Evolutionary conservation across 1,140 invertebrate genomes (phyloP), one percentile per base, ranked within the genome.

Genomic region (Phenacoccus solenopsis): DNA sequence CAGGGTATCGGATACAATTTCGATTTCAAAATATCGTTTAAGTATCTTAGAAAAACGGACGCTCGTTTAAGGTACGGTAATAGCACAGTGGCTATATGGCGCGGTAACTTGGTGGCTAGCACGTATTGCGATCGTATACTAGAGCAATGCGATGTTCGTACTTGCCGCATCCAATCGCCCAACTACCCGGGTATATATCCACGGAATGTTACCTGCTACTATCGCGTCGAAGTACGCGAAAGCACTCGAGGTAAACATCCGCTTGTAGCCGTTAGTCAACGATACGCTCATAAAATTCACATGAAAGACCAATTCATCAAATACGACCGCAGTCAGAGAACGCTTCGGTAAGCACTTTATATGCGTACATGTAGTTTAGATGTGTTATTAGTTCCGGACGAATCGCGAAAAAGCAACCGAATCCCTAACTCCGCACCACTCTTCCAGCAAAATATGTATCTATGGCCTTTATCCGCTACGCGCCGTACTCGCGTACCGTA

Each of bases 101-200:
- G 87, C 30, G 88, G 88, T 9, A 85, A 89, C 71, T 78, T 86
- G 27, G 83, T 89, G 12, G 82, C 84, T 16, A 87, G 86, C 59
- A 88, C 86, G 70, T 89, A 90, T 77, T 92, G 90, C 78, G 88
- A 91, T 78, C 83, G 89, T 74, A 83, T 90, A 72, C 84, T 91
- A 71, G 86, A 85, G 72, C 84, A 86, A 74, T 89, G 86, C 74
- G 83, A 86, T 73, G 81, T 83, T 12, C 78, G 81, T 49, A 78
- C 80, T 61, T 89, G 88, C 77, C 83, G 87, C 28, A 85, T 92
- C 32, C 89, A 91, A 79, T 90, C 89, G 20, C 90, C 90, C 2
- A 92, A 92, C 81, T 92, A 90, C 79, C 90, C 90, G 12, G 90
- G 90, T 21, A 86, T 92, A 68, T 92, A 92, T 79, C 90, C 90